phyloP scores from a whole-genome alignment of 2,113 vertebrate species.

The Mandrillus leucophaeus region DNA sequence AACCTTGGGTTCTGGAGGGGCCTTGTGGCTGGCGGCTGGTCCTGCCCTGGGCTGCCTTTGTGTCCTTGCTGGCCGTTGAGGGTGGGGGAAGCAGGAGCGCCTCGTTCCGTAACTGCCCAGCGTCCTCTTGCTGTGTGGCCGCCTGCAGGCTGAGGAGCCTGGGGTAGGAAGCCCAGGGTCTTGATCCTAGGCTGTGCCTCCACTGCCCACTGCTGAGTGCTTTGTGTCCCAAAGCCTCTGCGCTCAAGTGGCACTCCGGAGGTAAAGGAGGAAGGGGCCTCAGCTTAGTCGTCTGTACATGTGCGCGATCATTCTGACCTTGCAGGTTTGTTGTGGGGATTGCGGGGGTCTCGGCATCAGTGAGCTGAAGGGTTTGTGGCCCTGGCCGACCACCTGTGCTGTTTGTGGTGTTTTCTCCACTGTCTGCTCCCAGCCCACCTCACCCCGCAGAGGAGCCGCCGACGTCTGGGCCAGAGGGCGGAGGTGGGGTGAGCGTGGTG shows the following conservation, averaged over 20 bases:
- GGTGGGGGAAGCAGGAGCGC: neutral
- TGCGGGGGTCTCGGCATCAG: rapidly evolving
- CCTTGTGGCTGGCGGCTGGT: neutral
- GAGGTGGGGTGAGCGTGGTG: neutral
- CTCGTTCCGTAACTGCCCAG: neutral
- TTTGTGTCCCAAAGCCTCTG: neutral
- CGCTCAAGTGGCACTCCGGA: neutral
- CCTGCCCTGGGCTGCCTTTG: neutral
- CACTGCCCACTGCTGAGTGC: neutral
- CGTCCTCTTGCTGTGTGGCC: neutral
- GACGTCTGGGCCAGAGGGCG: neutral
- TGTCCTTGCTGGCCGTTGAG: neutral
- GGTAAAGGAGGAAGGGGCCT: neutral
- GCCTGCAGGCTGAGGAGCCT: neutral
- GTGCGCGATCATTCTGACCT: rapidly evolving
- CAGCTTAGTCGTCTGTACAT: rapidly evolving
- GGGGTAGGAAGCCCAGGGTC: neutral
- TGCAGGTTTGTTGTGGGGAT: neutral
- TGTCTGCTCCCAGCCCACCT: rapidly evolving
- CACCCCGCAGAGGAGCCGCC: neutral
- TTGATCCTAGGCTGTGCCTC: neutral
- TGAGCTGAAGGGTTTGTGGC: neutral
- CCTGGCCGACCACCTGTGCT: rapidly evolving
- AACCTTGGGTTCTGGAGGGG: neutral
- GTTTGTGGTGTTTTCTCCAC: rapidly evolving